Conservation (phyloP, 2,888 invertebrate species). For the Lasioglossum marginatum region DNA sequence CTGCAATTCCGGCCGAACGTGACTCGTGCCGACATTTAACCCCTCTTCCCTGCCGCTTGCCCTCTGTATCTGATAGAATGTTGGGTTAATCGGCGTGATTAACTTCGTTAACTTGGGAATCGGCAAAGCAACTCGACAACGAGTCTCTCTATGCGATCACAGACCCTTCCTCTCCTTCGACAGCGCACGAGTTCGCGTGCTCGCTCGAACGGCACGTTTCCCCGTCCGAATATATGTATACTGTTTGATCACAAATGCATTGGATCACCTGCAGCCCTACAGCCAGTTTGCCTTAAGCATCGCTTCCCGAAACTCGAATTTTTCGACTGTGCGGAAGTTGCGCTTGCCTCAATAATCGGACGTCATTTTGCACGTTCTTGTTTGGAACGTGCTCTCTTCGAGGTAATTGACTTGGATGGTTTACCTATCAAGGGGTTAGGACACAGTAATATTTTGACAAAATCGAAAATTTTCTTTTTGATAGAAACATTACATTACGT, state of each 20-base stretch:
- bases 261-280: neutral
- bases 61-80: constrained; percentile 45
- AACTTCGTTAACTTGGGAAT: constrained; percentile 47
- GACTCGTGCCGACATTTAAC: constrained; percentile 49
- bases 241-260: neutral
- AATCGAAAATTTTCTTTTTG: too few relatives aligned
- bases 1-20: constrained; percentile 53
- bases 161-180: constrained; percentile 6
- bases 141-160: neutral
- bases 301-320: neutral
- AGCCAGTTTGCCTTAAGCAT: neutral
- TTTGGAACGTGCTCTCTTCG: too few relatives aligned
- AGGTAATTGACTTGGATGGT: too few relatives aligned
- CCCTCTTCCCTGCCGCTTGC: constrained; percentile 20
- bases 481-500: too few relatives aligned
- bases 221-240: neutral
- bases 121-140: constrained; percentile 37
- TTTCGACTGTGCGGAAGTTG: neutral
- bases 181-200: constrained; percentile 13
- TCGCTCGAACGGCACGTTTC: constrained; percentile 4
- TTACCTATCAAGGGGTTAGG: too few relatives aligned
- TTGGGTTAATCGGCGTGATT: constrained; percentile 51
- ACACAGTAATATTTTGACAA: too few relatives aligned
- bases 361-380: too few relatives aligned
- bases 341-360: neutral